Evolutionary conservation across 2,113 vertebrate species (phyloP).

Genomic region (Noctilio leporinus): DNA sequence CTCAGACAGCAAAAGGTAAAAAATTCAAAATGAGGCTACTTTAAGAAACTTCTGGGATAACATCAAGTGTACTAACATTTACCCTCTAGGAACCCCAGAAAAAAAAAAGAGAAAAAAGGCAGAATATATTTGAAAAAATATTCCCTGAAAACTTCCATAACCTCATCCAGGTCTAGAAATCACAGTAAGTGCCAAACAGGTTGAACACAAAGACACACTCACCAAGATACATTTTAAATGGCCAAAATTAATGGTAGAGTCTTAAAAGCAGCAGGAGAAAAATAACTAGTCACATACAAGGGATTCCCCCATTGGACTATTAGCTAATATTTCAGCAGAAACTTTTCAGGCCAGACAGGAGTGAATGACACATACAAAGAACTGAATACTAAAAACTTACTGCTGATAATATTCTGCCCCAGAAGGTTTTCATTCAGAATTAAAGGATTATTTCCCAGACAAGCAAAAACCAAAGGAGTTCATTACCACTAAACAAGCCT

Average conservation of each 20-base stretch:
- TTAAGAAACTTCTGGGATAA: not conserved
- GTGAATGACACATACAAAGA: not conserved
- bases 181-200: not conserved
- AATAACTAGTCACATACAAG: not conserved
- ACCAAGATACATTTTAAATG: not conserved
- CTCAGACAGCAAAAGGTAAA: not conserved
- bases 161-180: not conserved
- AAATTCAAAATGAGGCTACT: not conserved
- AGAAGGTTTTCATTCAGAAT: not conserved
- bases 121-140: not conserved
- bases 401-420: not conserved
- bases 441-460: not conserved
- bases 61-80: not conserved
- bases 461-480: not conserved
- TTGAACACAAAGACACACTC: not conserved
- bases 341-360: not conserved
- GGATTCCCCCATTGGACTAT: not conserved
- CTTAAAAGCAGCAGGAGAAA: not conserved
- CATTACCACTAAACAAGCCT: not conserved
- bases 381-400: not conserved
- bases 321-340: not conserved
- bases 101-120: not conserved
- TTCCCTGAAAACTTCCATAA: not conserved
- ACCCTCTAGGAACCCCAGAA: not conserved
- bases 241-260: not conserved